phyloP scores from a whole-genome alignment of 1,140 invertebrate genomes.

The Drosophila paulistorum region DNA sequence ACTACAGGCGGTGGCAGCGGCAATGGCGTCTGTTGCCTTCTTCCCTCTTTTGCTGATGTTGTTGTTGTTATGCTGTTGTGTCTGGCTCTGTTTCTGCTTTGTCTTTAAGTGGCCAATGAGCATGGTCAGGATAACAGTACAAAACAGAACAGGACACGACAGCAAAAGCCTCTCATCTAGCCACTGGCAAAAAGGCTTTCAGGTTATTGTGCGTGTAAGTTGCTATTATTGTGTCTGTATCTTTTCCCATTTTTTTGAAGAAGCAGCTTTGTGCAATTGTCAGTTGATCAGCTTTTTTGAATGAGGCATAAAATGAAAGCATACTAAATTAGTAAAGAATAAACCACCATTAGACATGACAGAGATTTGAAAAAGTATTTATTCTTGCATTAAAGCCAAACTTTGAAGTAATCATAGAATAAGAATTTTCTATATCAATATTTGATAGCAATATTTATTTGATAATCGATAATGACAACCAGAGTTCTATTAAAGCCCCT shows the following conservation, averaged over 20 bases:
- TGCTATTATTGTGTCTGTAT: constrained; percentile 10
- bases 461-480: no score
- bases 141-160: neutral
- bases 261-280: constrained; percentile 36
- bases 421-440: no score
- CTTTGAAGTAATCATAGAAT: no score
- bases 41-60: neutral
- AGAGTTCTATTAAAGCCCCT: no score
- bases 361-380: neutral
- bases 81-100: constrained; percentile 31
- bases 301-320: neutral
- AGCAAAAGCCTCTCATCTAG: constrained; percentile 1
- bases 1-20: constrained; percentile 31
- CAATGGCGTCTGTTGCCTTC: constrained; percentile 3
- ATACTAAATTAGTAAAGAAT: neutral
- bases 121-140: constrained; percentile 39
- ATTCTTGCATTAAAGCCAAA: no score
- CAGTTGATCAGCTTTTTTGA: constrained; percentile 19
- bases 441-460: no score
- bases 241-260: neutral
- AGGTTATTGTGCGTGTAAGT: neutral
- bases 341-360: neutral
- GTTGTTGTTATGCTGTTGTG: neutral
- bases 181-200: constrained; percentile 20
- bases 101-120: constrained; percentile 73